Conservation (phyloP, 2,888 invertebrate genomes). For the Ophraella communa region DNA sequence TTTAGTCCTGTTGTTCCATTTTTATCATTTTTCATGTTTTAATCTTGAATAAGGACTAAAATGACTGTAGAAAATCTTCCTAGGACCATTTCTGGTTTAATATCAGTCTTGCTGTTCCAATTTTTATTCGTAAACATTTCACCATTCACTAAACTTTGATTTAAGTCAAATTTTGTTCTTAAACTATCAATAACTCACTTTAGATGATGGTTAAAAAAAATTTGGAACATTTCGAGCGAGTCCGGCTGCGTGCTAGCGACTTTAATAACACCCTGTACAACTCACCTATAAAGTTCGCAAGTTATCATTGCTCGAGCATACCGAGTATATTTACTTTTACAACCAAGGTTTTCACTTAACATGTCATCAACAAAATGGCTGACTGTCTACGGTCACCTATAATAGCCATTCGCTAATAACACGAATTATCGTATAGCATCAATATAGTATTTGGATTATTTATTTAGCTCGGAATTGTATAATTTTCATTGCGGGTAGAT, state of each 20-base stretch:
- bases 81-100: too few relatives aligned
- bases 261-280: conserved; percentile 33
- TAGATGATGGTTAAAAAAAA: too few relatives aligned
- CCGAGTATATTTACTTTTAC: conserved; percentile 49
- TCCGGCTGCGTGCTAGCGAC: not conserved
- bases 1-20: too few relatives aligned
- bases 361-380: conserved; percentile 54
- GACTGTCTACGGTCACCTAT: conserved; percentile 47
- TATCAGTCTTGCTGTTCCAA: too few relatives aligned
- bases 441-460: conserved; percentile 51
- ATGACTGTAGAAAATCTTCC: too few relatives aligned
- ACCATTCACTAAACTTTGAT: too few relatives aligned
- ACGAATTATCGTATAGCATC: conserved; percentile 53
- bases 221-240: not conserved
- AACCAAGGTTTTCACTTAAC: conserved; percentile 46
- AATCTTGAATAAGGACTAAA: too few relatives aligned
- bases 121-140: too few relatives aligned
- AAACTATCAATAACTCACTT: too few relatives aligned
- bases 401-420: conserved; percentile 50
- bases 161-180: too few relatives aligned
- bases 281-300: conserved; percentile 39
- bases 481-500: too few relatives aligned
- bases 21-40: too few relatives aligned
- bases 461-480: conserved; percentile 50
- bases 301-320: conserved; percentile 50